Conservation (phyloP, 2,113 vertebrate species). For the Anser cygnoides region DNA sequence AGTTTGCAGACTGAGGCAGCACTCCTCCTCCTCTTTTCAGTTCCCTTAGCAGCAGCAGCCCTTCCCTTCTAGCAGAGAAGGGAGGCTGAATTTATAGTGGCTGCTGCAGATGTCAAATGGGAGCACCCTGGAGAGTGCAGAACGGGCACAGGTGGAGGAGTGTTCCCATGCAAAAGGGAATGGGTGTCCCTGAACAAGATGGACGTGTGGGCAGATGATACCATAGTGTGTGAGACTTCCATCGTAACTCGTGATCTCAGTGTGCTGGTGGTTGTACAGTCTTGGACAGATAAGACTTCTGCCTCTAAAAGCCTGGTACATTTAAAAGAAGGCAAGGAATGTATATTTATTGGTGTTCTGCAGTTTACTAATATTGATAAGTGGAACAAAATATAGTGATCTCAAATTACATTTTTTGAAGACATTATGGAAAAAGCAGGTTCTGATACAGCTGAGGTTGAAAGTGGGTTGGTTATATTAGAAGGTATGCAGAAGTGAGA, state of each 20-base stretch:
- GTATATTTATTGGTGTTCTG: not conserved
- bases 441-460: not conserved
- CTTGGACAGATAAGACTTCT: not conserved
- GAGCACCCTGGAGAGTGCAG: not conserved
- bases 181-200: not conserved
- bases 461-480: not conserved
- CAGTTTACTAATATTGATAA: not conserved
- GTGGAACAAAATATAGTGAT: not conserved
- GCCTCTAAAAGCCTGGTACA: not conserved
- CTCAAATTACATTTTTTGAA: not conserved
- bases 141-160: not conserved
- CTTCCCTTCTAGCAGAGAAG: not conserved
- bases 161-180: not conserved
- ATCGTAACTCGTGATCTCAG: not conserved
- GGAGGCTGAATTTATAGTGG: not conserved
- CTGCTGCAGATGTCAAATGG: not conserved
- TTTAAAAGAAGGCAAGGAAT: not conserved
- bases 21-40: not conserved
- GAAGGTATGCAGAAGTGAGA: not conserved
- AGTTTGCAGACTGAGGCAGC: not conserved
- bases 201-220: not conserved
- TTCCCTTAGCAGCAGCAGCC: not conserved
- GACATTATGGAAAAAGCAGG: not conserved
- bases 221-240: rapidly evolving
- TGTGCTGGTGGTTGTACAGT: not conserved